phyloP scores from a whole-genome alignment of 2,797 vertebrate genomes.

The Merluccius polli region DNA sequence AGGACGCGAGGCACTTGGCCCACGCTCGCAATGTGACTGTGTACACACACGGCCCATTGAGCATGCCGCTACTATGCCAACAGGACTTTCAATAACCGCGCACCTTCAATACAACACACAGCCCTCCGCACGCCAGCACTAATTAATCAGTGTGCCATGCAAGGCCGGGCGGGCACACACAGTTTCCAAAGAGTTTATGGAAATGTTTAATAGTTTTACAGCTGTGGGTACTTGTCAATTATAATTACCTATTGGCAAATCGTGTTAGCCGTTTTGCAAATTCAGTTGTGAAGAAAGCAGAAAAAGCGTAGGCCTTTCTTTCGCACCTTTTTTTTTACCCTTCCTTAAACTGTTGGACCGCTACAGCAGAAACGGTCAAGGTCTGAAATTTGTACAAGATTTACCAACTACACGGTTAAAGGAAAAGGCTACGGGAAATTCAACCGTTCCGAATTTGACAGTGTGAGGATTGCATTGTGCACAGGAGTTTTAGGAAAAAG shows the following conservation, averaged over 20 bases:
- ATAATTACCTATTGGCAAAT: background rate
- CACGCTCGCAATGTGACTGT: conserved; percentile 45
- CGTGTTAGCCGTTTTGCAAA: too few species aligned
- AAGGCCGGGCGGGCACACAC: conserved; percentile 37
- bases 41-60: conserved; percentile 69
- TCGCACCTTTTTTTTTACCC: background rate
- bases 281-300: too few species aligned
- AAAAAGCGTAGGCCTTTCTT: background rate
- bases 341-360: background rate
- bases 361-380: too few species aligned
- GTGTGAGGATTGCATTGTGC: background rate
- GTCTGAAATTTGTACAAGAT: background rate
- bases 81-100: conserved; percentile 68
- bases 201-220: background rate
- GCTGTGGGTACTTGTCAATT: background rate
- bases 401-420: background rate
- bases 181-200: background rate
- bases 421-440: background rate
- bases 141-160: conserved; percentile 64
- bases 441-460: background rate
- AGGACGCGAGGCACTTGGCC: conserved; percentile 66
- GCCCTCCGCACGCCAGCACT: conserved; percentile 57
- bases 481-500: background rate
- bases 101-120: conserved; percentile 68
- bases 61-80: conserved; percentile 75